Evolutionary conservation across 1,140 invertebrate genomes (phyloP), one percentile per base, ranked within the genome.

Genomic region (Drosophila miranda): DNA sequence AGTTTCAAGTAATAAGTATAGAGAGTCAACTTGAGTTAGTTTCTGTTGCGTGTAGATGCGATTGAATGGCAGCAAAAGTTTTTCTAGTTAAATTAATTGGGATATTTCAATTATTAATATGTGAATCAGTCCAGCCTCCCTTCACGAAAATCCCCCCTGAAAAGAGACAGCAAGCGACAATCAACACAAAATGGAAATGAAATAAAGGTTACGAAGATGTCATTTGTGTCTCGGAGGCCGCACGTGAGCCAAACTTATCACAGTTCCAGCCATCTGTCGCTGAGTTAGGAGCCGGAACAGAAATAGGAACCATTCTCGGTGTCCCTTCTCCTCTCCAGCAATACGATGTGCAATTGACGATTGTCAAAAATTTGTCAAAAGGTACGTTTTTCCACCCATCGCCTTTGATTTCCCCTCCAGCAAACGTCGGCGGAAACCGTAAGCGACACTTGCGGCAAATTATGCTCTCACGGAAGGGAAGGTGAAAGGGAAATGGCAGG

Each of bases 351-450:
- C 80, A 81, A 87, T 86, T 87, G 81, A 87, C 57, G 81, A 86
- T 77, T 86, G 82, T 78, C 82, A 78, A 75, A 78, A 87, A 86
- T 81, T 86, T 86, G 82, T 86, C 81, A 86, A 73, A 86, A 57
- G 54, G 44, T 78, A 72, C 57, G 55, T 71, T 67, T 41, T 67
- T 49, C 0, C 4, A 2, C 11, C 43, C 61, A 71, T 66, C 62
- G 76, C 62, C 68, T 68, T 74, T 67, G 82, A 81, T 69, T 77
- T 70, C 19, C 23, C 48, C 48, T 8, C 57, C 41, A 55, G 41
- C 48, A 46, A 55, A 28, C 11, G 23, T 11, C 8, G 34, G 1
- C 23, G 49, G 6, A 54, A 53, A 46, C 44, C 44, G 34, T 48
- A 58, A 52, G 53, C 69, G 58, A 50, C 64, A 71, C 72, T 76